Conservation (phyloP, 2,888 invertebrate species). For the Cataglyphis livida region DNA sequence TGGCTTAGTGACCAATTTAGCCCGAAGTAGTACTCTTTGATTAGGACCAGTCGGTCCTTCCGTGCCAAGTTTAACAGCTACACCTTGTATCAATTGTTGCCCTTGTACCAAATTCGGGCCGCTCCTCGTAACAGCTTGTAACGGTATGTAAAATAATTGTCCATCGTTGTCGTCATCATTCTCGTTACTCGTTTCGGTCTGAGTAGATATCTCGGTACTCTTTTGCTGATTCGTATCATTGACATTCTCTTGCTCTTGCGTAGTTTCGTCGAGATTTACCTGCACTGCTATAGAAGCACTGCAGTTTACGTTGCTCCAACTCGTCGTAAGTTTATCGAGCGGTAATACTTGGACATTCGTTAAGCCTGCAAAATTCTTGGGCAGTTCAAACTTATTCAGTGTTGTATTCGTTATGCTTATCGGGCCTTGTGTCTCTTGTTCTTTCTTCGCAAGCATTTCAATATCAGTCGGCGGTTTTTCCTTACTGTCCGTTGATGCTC, state of each 20-base stretch:
- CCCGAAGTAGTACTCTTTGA: constrained; percentile 88
- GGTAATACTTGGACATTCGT: constrained; percentile 82
- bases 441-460: constrained; percentile 32
- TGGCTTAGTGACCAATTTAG: constrained; percentile 89
- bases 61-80: constrained; percentile 89
- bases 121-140: constrained; percentile 86
- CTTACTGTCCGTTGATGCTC: constrained; percentile 18
- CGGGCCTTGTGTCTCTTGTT: constrained; percentile 62
- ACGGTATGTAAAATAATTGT: constrained; percentile 89
- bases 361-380: constrained; percentile 80
- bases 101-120: constrained; percentile 82
- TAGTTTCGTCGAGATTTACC: constrained; percentile 86
- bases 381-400: constrained; percentile 78
- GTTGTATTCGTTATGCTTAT: constrained; percentile 44
- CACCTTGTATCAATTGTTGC: constrained; percentile 88
- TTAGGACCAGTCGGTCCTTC: constrained; percentile 89
- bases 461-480: not conserved
- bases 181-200: constrained; percentile 84
- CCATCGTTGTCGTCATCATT: constrained; percentile 87
- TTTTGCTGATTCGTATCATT: constrained; percentile 73
- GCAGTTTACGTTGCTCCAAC: constrained; percentile 85
- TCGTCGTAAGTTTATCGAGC: constrained; percentile 82
- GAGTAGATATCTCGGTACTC: constrained; percentile 85
- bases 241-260: constrained; percentile 62
- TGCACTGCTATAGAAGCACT: constrained; percentile 87